Conservation (phyloP, 37 sponge, comb jelly and placozoan genomes). For the Eunapius fragilis region DNA sequence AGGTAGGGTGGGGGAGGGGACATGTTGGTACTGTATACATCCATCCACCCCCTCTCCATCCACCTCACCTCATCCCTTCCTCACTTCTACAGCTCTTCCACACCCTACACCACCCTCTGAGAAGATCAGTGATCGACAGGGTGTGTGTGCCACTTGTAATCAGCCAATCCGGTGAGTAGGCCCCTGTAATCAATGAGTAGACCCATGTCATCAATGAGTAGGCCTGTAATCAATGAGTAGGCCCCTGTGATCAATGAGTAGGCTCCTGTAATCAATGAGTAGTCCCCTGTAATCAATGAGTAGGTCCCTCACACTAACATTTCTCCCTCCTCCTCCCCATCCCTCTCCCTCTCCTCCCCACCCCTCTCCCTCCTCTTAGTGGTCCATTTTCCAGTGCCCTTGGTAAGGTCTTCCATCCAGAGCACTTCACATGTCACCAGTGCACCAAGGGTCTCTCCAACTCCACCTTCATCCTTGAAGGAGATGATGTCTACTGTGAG, state of each 20-base stretch:
- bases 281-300: too few relatives aligned
- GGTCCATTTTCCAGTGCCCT: slow-evolving; percentile 77
- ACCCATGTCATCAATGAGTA: too few relatives aligned
- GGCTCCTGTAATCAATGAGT: too few relatives aligned
- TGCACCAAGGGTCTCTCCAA: slow-evolving; percentile 53
- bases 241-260: too few relatives aligned
- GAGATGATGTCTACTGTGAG: slow-evolving; percentile 79
- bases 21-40: too few relatives aligned
- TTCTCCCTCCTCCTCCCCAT: too few relatives aligned
- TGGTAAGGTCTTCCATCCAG: slow-evolving; percentile 77
- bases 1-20: too few relatives aligned
- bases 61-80: background rate
- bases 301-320: too few relatives aligned
- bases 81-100: background rate
- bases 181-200: background rate
- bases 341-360: too few relatives aligned
- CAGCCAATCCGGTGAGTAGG: slow-evolving; percentile 73
- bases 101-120: slow-evolving; percentile 8
- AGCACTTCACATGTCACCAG: slow-evolving; percentile 69
- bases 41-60: background rate
- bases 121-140: slow-evolving; percentile 51
- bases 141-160: slow-evolving; percentile 71
- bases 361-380: slow-evolving; percentile 19
- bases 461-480: slow-evolving; percentile 74
- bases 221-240: too few relatives aligned